phyloP scores from a whole-genome alignment of 2,113 vertebrate genomes.

The Psittacula cyanocephala region DNA sequence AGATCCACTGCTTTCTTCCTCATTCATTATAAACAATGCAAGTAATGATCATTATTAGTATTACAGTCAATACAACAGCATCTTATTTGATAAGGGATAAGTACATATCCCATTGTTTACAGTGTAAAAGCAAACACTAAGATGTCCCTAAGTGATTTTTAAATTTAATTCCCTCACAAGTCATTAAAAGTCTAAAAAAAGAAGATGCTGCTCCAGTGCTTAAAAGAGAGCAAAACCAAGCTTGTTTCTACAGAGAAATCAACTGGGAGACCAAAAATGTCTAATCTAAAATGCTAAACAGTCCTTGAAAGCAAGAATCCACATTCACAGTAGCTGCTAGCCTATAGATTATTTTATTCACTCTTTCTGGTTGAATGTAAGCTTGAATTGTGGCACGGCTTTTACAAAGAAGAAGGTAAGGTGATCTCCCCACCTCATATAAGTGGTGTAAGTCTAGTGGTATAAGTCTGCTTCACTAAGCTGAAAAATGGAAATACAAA shows the following conservation, averaged over 20 bases:
- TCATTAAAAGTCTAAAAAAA: background rate
- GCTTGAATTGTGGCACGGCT: background rate
- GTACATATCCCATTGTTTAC: background rate
- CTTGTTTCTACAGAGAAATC: background rate
- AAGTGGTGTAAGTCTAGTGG: background rate
- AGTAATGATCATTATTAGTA: background rate
- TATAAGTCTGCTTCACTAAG: background rate
- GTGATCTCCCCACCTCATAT: background rate
- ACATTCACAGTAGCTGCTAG: background rate
- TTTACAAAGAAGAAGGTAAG: background rate
- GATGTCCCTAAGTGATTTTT: background rate
- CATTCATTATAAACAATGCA: background rate
- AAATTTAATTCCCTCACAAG: background rate
- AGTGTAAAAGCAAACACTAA: background rate
- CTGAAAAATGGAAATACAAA: background rate
- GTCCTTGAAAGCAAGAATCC: background rate
- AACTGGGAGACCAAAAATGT: background rate
- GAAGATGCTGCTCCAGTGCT: background rate
- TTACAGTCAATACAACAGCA: background rate
- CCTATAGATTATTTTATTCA: background rate
- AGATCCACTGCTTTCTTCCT: background rate
- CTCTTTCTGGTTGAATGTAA: background rate
- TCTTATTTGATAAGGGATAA: background rate
- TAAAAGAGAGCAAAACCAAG: background rate
- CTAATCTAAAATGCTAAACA: background rate